Evolutionary conservation across 2,113 vertebrate genomes (phyloP), one percentile per base, ranked within the genome.

Genomic region (Mormyrus iriodes): DNA sequence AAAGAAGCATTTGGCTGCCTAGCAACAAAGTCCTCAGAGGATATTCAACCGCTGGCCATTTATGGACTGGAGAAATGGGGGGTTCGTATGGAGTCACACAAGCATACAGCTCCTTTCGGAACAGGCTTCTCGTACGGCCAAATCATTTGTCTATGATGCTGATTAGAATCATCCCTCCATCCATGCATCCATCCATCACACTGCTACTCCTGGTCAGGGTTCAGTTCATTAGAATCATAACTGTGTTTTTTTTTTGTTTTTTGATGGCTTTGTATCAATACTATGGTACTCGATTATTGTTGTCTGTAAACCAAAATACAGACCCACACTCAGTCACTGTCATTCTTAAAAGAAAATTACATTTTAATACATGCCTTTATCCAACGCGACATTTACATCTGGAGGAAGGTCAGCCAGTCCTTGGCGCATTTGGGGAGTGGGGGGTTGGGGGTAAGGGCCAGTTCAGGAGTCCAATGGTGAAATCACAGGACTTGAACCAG

Each of bases 21-120:
- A 95, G 94, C 94, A 94, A 95, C 94, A 55, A 48, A 17, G 48
- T 86, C 91, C 88, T 93, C 92, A 93, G 93, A 94, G 90, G 90
- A 17, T 92, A 39, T 65, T 89, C 69, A 39, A 55, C 87, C 90
- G 61, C 90, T 91, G 91, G 86, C 84, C 86, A 53, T 92, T 89
- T 88, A 90, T 69, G 89, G 85, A 90, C 90, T 88, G 89, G 90
- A 88, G 27, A 89, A 61, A 73, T 42, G 35, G 76, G 88, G 53
- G 1, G 3, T 52, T 39, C 73, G 35, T 53, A 53, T 86, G 85
- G 85, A 86, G 9, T 53, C 51, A 53, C 13, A 53, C 1, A 39
- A 86, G 12, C 48, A 48, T 53, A 53, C 13, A 21, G 7, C 10
- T 55, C 12, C n/a, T 55, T 53, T 84, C 1, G 19, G 35, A 42